Base-by-base conservation (phyloP, 2,888 invertebrate species). In the Brachynemurus nebulosus region DNA sequence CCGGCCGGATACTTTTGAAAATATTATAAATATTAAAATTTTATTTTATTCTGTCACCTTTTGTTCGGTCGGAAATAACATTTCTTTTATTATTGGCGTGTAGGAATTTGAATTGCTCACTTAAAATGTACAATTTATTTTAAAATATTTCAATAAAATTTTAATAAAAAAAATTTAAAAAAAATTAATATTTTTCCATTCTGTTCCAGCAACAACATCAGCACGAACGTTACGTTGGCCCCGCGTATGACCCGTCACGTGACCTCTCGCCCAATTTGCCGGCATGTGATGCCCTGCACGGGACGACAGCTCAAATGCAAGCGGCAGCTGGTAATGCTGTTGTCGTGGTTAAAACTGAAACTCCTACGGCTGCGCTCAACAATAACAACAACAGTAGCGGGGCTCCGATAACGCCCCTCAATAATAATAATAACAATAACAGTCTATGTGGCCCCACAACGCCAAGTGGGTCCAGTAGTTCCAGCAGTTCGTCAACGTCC, bases 181-280 rank as follows among this genome's bases (percentile, higher is more conserved):
- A n/a, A n/a, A n/a, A n/a, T n/a, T n/a, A n/a, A n/a, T n/a, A n/a
- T 14, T 4, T 37, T 37, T 37, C 20, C 12, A 20, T 17, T 37
- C 5, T 17, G 20, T 37, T 37, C 3, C 65, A 72, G 71, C 75
- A 76, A 72, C 78, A 80, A 78, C 80, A 78, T 73, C 75, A 79
- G 72, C 75, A 78, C 67, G 68, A 71, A 64, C 69, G 69, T 59
- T 66, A 66, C 57, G 65, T 72, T 70, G 63, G 73, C 71, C 64
- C 64, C 60, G 73, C 74, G 58, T 80, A 80, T 70, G 80, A 81
- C 62, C 78, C 78, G 59, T 76, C 78, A 54, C 74, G 80, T 57
- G 80, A 80, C 59, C 68, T 80, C 52, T 80, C 80, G 59, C 81
- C 82, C 53, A 80, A 77, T 59, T 75, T 81, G 50, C 81, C 82